These are phyloP conservation scores for Lysiphlebus fabarum DNA, from an alignment of 1,140 invertebrate species.

Conservation along the genomic window DNA sequence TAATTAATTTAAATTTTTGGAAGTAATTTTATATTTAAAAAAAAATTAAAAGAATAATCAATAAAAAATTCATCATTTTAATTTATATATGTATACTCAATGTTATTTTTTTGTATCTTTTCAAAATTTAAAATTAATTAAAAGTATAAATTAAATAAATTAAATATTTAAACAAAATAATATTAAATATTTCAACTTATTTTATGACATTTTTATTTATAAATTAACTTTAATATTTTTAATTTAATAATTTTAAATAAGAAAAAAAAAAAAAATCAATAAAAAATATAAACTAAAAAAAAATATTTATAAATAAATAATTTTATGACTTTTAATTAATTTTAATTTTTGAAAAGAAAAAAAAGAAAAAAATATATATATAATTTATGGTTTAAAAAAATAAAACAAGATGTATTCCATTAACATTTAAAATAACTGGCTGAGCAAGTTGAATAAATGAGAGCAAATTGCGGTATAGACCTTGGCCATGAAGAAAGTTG, in stretches of 20 bases:
- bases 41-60: not conserved
- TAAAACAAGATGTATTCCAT: conserved; percentile 19
- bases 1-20: not conserved
- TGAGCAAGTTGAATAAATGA: conserved; percentile 25
- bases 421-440: conserved; percentile 19
- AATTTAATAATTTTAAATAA: too few relatives aligned
- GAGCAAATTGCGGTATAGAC: conserved; percentile 22
- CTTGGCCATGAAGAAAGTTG: conserved; percentile 3
- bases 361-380: conserved; percentile 11
- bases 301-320: conserved; percentile 11
- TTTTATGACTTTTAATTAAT: not conserved
- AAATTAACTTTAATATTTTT: too few relatives aligned
- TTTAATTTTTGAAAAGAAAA: conserved; percentile 8
- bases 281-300: conserved; percentile 7
- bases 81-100: too few relatives aligned
- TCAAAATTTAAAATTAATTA: too few relatives aligned
- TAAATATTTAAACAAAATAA: too few relatives aligned
- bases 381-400: not conserved
- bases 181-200: too few relatives aligned
- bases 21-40: not conserved
- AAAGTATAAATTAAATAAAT: too few relatives aligned
- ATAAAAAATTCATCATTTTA: too few relatives aligned
- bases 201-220: too few relatives aligned
- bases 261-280: too few relatives aligned
- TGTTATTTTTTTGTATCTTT: too few relatives aligned